A percentile compares a stretch with the other conserved stretches of the same genome.
These are phyloP conservation scores for Iguana delicatissima DNA, from an alignment of 2,797 vertebrate genomes.

Conservation along the genomic window DNA sequence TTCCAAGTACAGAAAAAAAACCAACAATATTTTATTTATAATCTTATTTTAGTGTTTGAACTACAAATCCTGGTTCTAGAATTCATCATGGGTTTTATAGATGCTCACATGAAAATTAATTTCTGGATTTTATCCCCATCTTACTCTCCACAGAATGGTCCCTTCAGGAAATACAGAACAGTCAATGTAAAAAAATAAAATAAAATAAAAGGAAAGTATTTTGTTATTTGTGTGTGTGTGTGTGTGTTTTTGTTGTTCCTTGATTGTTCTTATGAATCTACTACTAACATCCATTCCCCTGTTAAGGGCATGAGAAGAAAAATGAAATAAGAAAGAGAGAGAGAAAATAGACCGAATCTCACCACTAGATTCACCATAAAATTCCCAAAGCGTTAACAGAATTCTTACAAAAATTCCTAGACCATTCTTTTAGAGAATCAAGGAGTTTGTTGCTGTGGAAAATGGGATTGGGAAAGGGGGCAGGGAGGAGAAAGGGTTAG, in stretches of 20 bases:
- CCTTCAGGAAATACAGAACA: conserved; percentile 84
- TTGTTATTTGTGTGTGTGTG: conserved; percentile 65
- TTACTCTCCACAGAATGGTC: conserved; percentile 81
- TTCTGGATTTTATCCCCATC: conserved; percentile 78
- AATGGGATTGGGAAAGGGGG: conserved; percentile 73
- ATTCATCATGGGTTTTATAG: conserved; percentile 89
- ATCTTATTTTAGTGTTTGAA: conserved; percentile 96
- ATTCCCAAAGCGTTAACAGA: conserved; percentile 85
- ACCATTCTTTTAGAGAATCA: conserved; percentile 87
- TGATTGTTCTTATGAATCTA: conserved; percentile 91
- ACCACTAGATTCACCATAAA: conserved; percentile 90
- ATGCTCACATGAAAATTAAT: conserved; percentile 92
- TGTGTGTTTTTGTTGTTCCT: conserved; percentile 68
- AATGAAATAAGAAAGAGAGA: conserved; percentile 84
- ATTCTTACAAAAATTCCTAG: conserved; percentile 89
- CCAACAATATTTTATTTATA: conserved; percentile 99
- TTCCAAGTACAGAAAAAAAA: conserved; percentile 81
- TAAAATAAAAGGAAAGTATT: conserved; percentile 78
- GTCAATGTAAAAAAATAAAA: conserved; percentile 88
- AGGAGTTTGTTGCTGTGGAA: conserved; percentile 83
- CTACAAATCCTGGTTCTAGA: conserved; percentile 98
- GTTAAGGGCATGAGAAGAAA: conserved; percentile 79
- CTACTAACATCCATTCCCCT: conserved; percentile 91
- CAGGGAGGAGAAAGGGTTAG: conserved; percentile 72
- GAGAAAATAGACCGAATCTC: conserved; percentile 86